Evolutionary conservation across 2,113 vertebrate species (phyloP).

Genomic region (Telmatochromis sp.): DNA sequence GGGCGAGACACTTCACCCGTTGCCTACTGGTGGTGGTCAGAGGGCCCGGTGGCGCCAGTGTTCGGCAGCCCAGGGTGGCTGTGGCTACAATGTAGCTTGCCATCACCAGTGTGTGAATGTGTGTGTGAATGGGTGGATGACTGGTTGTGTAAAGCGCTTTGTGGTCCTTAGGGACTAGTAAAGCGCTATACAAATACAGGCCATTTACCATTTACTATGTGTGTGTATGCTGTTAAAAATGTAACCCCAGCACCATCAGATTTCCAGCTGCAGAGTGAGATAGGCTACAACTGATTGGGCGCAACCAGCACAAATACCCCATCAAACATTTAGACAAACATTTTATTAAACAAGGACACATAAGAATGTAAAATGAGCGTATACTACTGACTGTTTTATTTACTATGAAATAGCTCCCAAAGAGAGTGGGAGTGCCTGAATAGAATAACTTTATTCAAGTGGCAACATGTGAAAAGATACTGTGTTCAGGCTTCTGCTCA

Average conservation of each 20-base stretch:
- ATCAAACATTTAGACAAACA: background rate
- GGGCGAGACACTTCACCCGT: no score
- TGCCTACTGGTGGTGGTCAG: no score
- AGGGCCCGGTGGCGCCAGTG: no score
- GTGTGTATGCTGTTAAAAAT: background rate
- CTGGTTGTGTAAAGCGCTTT: no score
- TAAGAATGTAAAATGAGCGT: background rate
- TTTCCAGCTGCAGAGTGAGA: background rate
- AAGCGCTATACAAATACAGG: no score
- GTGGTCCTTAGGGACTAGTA: no score
- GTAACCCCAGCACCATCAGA: accelerated
- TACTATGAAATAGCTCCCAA: background rate
- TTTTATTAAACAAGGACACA: background rate
- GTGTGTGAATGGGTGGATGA: no score
- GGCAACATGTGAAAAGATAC: background rate
- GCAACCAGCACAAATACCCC: background rate
- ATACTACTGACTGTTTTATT: background rate
- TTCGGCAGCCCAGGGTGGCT: no score
- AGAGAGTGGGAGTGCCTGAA: background rate
- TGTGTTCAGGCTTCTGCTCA: background rate
- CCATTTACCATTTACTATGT: background rate
- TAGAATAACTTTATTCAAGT: background rate
- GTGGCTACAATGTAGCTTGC: no score
- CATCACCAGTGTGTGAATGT: no score
- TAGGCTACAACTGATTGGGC: background rate